These are phyloP conservation scores for Morinoia aosen DNA, from an alignment of 2,888 invertebrate species.

Conservation along the genomic window DNA sequence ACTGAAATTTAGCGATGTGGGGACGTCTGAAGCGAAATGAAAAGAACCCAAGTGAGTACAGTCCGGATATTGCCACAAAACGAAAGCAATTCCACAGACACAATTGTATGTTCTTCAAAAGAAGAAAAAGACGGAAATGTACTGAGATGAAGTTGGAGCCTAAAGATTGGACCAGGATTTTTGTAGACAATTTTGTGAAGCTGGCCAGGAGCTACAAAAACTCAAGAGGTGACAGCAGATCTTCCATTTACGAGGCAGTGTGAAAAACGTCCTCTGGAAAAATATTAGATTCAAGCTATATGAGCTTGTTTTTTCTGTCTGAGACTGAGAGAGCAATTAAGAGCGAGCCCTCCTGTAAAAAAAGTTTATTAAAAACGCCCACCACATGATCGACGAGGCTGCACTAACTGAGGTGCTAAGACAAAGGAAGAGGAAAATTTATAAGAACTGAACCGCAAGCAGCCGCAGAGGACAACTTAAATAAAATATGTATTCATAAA, in stretches of 20 bases:
- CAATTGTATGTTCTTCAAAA: not conserved
- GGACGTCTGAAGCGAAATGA: not conserved
- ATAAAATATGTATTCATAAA: not conserved
- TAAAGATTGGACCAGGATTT: not conserved
- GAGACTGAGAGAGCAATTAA: not conserved
- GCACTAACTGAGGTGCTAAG: not conserved
- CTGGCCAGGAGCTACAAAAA: not conserved
- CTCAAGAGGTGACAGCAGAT: not conserved
- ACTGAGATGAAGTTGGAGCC: not conserved
- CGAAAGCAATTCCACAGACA: not conserved
- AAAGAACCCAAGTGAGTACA: not conserved
- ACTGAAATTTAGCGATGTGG: not conserved
- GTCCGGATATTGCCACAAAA: not conserved
- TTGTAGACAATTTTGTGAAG: not conserved
- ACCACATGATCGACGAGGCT: not conserved
- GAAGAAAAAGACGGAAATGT: not conserved
- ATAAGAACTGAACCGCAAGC: not conserved
- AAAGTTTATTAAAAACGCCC: not conserved
- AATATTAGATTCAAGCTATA: not conserved
- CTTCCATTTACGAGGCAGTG: not conserved
- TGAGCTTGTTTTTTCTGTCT: not conserved
- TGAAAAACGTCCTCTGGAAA: not conserved
- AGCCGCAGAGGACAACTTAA: not conserved
- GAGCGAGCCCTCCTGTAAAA: not conserved
- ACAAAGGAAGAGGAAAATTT: not conserved